Evolutionary conservation across 2,113 vertebrate genomes (phyloP).

Genomic region (Columba livia): DNA sequence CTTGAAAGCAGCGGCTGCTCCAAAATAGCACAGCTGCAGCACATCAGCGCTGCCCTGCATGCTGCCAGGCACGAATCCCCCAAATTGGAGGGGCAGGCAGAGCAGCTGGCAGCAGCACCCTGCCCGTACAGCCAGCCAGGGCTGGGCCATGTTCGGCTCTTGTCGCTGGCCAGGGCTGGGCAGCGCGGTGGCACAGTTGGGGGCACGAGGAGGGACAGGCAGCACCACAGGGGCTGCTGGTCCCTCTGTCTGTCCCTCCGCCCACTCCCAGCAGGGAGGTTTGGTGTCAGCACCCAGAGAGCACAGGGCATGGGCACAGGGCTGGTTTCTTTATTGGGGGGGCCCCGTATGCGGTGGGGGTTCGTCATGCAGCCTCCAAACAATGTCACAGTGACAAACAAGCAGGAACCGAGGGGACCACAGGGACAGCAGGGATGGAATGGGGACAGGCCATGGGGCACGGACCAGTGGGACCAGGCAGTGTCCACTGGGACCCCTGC

Average conservation of each 20-base stretch:
- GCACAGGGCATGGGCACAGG: not conserved
- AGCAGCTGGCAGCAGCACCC: not conserved
- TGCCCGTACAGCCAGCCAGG: not conserved
- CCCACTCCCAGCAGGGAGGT: no score
- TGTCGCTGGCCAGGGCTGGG: fast-evolving
- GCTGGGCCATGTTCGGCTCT: not conserved
- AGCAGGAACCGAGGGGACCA: not conserved
- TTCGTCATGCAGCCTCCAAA: conserved; percentile 38
- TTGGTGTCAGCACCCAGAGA: not conserved
- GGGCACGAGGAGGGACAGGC: not conserved
- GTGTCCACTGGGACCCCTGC: not conserved
- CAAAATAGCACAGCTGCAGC: not conserved
- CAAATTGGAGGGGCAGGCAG: not conserved
- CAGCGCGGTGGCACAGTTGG: fast-evolving
- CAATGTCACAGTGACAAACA: not conserved
- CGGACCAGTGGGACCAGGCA: fast-evolving
- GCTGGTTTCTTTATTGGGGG: conserved; percentile 35
- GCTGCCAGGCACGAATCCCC: not conserved
- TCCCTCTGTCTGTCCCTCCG: not conserved
- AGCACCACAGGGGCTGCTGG: not conserved
- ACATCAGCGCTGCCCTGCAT: fast-evolving
- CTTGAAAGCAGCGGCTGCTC: not conserved
- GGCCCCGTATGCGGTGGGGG: not conserved
- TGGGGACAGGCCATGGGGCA: fast-evolving
- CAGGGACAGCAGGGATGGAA: not conserved